These are phyloP conservation scores for Labia minor DNA, from an alignment of 2,888 invertebrate species.

Conservation along the genomic window DNA sequence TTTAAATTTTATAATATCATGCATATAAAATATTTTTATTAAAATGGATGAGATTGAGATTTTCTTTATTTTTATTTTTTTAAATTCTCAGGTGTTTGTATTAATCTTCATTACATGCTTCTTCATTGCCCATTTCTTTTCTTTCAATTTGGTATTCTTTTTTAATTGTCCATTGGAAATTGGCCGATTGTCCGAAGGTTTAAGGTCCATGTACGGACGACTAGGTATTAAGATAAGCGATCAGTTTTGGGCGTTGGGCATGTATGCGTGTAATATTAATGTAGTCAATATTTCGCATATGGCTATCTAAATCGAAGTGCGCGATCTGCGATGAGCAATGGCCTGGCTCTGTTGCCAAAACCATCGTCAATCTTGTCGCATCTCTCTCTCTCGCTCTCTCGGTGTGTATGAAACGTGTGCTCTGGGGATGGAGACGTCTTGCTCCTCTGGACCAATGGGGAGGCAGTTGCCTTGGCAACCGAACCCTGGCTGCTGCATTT, in stretches of 20 bases:
- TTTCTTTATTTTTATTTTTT: no score
- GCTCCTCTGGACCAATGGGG: constrained; percentile 13
- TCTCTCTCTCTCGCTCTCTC: not conserved
- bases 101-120: no score
- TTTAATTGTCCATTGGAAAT: no score
- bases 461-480: not conserved
- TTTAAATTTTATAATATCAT: no score
- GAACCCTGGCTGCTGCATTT: not conserved
- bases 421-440: not conserved
- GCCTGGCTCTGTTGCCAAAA: constrained; percentile 1
- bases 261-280: constrained; percentile 13
- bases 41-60: no score
- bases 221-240: not conserved
- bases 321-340: constrained; percentile 13
- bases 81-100: no score
- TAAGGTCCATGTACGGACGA: not conserved
- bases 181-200: no score
- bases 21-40: no score
- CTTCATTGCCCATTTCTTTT: no score
- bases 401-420: not conserved
- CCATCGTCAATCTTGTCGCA: constrained; percentile 13
- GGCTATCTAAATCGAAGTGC: constrained; percentile 5
- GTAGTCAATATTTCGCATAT: constrained; percentile 13
- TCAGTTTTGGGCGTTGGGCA: not conserved
- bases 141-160: no score